Conservation (phyloP, 2,888 invertebrate species). For the Cepaea hortensis region DNA sequence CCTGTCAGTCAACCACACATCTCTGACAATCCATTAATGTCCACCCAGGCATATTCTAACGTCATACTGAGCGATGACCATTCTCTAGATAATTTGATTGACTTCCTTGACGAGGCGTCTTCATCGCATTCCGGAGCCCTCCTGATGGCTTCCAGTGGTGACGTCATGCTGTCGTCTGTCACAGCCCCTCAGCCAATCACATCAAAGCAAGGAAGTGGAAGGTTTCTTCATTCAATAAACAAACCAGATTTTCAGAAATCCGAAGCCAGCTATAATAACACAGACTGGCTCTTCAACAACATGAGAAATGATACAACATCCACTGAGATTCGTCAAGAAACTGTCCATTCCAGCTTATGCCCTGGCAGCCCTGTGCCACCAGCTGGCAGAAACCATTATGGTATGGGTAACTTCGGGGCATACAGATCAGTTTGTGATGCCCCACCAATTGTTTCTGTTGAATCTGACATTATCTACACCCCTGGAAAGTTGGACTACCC, state of each 20-base stretch:
- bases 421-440: neutral
- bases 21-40: neutral
- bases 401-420: neutral
- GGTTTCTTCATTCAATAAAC: too few species aligned
- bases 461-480: neutral
- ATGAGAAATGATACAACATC: neutral
- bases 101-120: neutral
- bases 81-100: neutral
- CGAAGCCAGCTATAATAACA: neutral
- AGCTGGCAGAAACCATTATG: too few species aligned
- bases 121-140: neutral
- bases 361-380: neutral
- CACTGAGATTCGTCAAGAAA: too few species aligned
- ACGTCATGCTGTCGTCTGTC: neutral
- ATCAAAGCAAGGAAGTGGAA: neutral
- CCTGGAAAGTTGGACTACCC: conserved; percentile 9
- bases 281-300: neutral
- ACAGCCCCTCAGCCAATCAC: conserved; percentile 2
- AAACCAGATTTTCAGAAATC: neutral
- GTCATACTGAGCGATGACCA: neutral
- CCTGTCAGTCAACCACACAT: too few species aligned
- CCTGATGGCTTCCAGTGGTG: neutral
- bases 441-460: neutral
- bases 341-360: neutral
- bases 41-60: neutral